Conservation (phyloP, 2,797 vertebrate genomes). For the Pangasius macronema region DNA sequence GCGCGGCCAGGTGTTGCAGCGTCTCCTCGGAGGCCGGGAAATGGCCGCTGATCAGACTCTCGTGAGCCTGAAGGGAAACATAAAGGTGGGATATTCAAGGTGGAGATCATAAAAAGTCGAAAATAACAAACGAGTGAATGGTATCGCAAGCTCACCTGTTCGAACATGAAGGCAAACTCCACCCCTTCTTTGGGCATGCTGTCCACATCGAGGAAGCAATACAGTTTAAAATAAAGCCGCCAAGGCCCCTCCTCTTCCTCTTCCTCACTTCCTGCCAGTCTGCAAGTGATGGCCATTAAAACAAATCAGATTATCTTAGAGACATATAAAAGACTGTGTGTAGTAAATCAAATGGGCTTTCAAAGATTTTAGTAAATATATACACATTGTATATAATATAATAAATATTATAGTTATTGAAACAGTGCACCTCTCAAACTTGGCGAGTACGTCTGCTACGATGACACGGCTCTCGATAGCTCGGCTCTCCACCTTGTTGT, state of each 20-base stretch:
- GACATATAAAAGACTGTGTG: not conserved
- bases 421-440: constrained; percentile 85
- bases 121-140: not conserved
- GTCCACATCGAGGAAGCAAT: constrained; percentile 92
- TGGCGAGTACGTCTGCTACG: constrained; percentile 90
- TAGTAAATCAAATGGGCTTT: not conserved
- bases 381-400: not conserved
- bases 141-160: constrained; percentile 77
- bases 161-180: constrained; percentile 97
- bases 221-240: constrained; percentile 93
- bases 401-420: not conserved
- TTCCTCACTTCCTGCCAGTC: constrained; percentile 84
- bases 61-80: constrained; percentile 79
- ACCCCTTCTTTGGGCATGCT: constrained; percentile 91
- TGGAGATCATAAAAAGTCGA: not conserved
- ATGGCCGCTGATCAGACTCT: constrained; percentile 90
- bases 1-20: constrained; percentile 85
- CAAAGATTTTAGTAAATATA: not conserved
- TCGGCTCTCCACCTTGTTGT: constrained; percentile 80
- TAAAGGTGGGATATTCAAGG: not conserved
- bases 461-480: constrained; percentile 90
- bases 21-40: constrained; percentile 91
- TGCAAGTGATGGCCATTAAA: constrained; percentile 55
- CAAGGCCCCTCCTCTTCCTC: constrained; percentile 88
- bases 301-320: not conserved